A percentile compares a stretch with the other conserved stretches of the same genome.
Evolutionary conservation across 2,113 vertebrate genomes (phyloP).

Genomic region (Pandion haliaetus): DNA sequence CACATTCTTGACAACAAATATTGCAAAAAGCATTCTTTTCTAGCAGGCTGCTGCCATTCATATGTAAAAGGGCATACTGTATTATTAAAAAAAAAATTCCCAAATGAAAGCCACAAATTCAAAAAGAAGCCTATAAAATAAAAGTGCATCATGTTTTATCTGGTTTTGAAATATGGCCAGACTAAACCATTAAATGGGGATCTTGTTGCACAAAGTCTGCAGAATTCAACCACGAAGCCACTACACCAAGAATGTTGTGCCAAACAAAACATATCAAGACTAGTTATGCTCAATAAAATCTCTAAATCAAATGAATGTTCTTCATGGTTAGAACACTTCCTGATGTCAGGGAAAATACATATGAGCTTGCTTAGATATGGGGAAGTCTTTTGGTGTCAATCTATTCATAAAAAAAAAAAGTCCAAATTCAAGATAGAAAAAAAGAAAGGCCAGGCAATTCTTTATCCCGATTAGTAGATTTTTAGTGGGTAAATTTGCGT

Average conservation of each 20-base stretch:
- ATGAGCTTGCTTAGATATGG: constrained; percentile 44
- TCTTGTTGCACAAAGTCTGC: constrained; percentile 72
- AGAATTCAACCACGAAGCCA: constrained; percentile 63
- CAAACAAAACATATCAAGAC: constrained; percentile 74
- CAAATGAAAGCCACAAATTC: constrained; percentile 8
- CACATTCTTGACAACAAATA: neutral
- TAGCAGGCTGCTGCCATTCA: neutral
- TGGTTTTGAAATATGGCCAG: constrained; percentile 62
- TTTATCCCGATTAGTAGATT: neutral
- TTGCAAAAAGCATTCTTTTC: neutral
- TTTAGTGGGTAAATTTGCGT: neutral
- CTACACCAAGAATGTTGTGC: constrained; percentile 45
- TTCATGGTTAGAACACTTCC: constrained; percentile 57
- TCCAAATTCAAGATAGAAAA: neutral
- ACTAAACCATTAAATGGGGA: constrained; percentile 68
- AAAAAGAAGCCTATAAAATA: constrained; percentile 53
- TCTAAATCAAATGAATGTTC: constrained; percentile 65
- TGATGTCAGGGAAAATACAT: constrained; percentile 55
- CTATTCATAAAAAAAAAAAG: neutral
- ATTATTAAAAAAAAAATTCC: neutral
- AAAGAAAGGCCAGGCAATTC: neutral
- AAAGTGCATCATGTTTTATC: constrained; percentile 58
- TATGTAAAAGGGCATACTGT: neutral
- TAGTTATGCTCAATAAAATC: constrained; percentile 67
- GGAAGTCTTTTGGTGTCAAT: constrained; percentile 5